phyloP scores from a whole-genome alignment of 35 echinoderm and acorn worm species.

The Eucidaris tribuloides region DNA sequence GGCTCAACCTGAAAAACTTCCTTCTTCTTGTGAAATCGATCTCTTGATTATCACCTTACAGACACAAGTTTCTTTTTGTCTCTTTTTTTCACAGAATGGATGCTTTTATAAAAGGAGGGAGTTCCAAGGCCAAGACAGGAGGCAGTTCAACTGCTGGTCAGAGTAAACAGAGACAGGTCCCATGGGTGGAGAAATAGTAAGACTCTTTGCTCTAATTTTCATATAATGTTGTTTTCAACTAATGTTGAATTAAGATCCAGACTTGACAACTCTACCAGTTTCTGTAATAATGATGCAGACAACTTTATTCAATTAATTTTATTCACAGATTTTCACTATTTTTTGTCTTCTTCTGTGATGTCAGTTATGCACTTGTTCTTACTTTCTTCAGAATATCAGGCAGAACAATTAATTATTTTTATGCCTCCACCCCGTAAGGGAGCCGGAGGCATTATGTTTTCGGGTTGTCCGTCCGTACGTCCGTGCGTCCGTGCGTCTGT shows the following conservation, averaged over 20 bases:
- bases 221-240: not conserved
- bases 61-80: too few species aligned
- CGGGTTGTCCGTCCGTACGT: too few species aligned
- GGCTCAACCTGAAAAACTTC: too few species aligned
- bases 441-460: too few species aligned
- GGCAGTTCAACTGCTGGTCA: not conserved
- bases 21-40: too few species aligned
- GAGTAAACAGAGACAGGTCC: constrained; percentile 23
- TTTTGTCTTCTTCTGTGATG: not conserved
- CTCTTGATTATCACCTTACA: too few species aligned
- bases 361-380: not conserved
- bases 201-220: not conserved
- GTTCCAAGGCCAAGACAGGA: constrained; percentile 7
- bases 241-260: too few species aligned
- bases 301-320: not conserved
- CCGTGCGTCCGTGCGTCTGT: too few species aligned
- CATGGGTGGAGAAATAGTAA: constrained; percentile 86
- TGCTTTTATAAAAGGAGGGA: constrained; percentile 55
- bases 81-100: constrained; percentile 23
- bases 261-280: too few species aligned
- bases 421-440: too few species aligned
- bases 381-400: not conserved
- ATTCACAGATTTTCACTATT: not conserved
- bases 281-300: not conserved
- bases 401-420: too few species aligned